Evolutionary conservation across 2,113 vertebrate species (phyloP), one percentile per base, ranked within the genome.

Genomic region (Lepus americanus): DNA sequence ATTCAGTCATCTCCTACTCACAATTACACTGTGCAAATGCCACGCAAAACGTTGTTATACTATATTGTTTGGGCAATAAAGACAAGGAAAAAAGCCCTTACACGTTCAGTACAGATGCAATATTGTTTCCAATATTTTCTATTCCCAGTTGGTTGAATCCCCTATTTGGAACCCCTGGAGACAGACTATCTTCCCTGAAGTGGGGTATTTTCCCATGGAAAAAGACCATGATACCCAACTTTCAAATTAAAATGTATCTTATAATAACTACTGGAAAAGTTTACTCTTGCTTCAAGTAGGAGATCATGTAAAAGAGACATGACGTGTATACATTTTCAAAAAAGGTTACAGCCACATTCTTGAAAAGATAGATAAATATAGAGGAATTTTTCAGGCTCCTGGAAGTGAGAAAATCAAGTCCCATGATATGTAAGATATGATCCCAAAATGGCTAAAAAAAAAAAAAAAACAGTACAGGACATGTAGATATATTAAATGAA

Each of bases 251-350:
- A 95, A 82, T 12, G 23, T 14, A 49, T 17, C 83, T 90, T 67
- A 33, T 70, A 82, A 73, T 89, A 91, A 92, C 86, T 44, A 19
- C 74, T 92, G 69, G 74, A 66, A 88, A 87, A 25, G 20, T 77
- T 77, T 80, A 82, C 23, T 94, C 83, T 89, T 94, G 63, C 14
- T 92, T 95, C 61, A 96, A 76, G 78, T 31, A 92, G 33, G 27
- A 83, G 53, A 13, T 84, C 53, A 72, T 16, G 9, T 53, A 72
- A 59, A 82, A 74, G 67, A 78, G 49, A 84, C 12, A 84, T 22
- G 44, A 90, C 27, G 66, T 2, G 86, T 5, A 92, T 2, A 73
- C 2, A 22, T 85, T 83, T 94, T 11, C n/a, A 80, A 87, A 90
- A 94, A 64, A 44, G 44, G 69, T 59, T 90, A 79, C 19, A 22